phyloP scores from a whole-genome alignment of 2,888 invertebrate genomes.

The Tetranychus truncatus region DNA sequence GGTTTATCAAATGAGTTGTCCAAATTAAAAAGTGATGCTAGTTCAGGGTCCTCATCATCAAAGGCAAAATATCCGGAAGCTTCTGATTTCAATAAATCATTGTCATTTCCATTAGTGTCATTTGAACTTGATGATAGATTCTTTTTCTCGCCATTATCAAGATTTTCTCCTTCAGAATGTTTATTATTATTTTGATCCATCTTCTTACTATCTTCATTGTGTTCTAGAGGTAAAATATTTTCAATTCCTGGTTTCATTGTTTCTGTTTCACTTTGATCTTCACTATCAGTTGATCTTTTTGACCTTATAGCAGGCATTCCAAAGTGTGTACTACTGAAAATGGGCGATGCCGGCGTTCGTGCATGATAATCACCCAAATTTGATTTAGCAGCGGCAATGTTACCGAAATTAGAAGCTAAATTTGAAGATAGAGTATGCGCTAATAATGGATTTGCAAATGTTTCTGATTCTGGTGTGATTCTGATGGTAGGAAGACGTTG shows the following conservation, averaged over 20 bases:
- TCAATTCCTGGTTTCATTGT: neutral
- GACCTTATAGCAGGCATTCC: neutral
- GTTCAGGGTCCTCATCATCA: neutral
- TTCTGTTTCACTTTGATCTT: slow-evolving; percentile 1
- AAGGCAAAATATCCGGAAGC: slow-evolving; percentile 11
- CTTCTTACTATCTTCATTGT: too few species aligned
- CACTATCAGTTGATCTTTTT: neutral
- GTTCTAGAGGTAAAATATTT: neutral
- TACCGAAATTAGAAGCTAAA: neutral
- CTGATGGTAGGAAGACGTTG: neutral
- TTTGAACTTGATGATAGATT: neutral
- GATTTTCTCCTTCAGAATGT: neutral
- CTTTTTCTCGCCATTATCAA: neutral
- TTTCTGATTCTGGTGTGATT: neutral
- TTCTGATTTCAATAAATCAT: neutral
- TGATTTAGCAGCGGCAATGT: neutral
- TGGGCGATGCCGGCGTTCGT: neutral
- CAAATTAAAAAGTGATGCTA: neutral
- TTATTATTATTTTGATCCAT: neutral
- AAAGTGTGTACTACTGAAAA: neutral
- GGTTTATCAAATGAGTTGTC: neutral
- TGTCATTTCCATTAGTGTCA: neutral
- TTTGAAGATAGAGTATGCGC: neutral
- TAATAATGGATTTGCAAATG: neutral
- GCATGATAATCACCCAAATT: neutral